Evolutionary conservation across 1,140 invertebrate genomes (phyloP).

Genomic region (Druon quercuslanigerum): DNA sequence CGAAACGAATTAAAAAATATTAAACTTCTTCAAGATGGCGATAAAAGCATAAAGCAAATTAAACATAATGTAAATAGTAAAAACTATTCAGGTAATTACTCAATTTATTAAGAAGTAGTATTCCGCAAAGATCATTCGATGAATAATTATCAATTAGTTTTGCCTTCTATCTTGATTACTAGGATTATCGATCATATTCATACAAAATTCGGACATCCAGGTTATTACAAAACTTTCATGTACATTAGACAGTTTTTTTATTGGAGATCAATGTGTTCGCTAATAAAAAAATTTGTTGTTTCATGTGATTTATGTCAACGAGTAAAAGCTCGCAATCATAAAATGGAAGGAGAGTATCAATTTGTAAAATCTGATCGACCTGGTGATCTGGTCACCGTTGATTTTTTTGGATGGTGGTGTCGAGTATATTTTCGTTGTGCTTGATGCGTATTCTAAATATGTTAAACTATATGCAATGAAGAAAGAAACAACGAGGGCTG

Average conservation of each 20-base stretch:
- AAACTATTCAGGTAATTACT: neutral
- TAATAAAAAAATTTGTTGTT: conserved; percentile 11
- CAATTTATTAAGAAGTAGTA: neutral
- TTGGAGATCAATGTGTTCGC: neutral
- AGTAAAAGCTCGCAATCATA: conserved; percentile 15
- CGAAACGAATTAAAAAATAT: conserved; percentile 9
- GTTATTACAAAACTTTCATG: too few species aligned
- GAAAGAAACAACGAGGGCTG: too few species aligned
- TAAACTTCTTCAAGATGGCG: neutral
- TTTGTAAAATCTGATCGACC: neutral
- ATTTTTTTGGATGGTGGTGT: conserved; percentile 25
- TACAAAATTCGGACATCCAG: too few species aligned
- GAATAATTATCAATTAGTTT: neutral
- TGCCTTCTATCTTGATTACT: too few species aligned
- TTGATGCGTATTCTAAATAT: too few species aligned
- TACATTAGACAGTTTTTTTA: conserved; percentile 28
- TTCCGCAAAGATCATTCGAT: too few species aligned
- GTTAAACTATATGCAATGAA: neutral
- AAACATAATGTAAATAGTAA: neutral
- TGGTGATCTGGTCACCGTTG: too few species aligned
- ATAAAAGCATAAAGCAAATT: neutral
- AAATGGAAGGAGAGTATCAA: conserved; percentile 26
- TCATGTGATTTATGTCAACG: conserved; percentile 36
- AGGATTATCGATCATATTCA: too few species aligned
- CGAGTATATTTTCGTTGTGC: too few species aligned